Evolutionary conservation across 2,797 vertebrate genomes (phyloP), one percentile per base, ranked within the genome.

Genomic region (Astyanax mexicanus): DNA sequence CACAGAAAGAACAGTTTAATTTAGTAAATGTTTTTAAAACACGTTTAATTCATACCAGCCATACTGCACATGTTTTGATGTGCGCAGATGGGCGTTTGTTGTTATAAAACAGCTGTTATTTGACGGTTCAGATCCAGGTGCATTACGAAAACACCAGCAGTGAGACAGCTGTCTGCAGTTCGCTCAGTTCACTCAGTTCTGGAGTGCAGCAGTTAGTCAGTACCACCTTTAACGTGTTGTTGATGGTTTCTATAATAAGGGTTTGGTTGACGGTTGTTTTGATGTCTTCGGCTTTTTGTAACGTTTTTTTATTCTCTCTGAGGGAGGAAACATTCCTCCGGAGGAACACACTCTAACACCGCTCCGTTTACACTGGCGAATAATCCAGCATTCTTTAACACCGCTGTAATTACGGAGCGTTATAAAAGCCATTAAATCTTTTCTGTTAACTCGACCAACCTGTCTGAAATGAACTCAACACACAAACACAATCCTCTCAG

Each of bases 401-500:
- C 1, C 6, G 29, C 1, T 27, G 12, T 60, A 55, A 19, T 37
- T 9, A 19, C 58, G 12, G 32, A 35, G 27, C 6, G 25, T n/a
- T 60, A 17, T 11, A 12, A 6, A 57, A 25, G 27, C 32, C 0
- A 15, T n/a, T 60, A 49, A 68, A 69, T n/a, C 8, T 61, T 69
- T 76, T 47, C 64, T 37, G 55, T 11, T n/a, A 49, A 32, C 42
- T 27, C 49, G 27, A 27, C 45, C 17, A 37, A 47, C 65, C 13
- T 61, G 55, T 61, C 74, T 61, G 74, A 40, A 62, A 69, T n/a
- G 13, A 68, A 79, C 52, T 42, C 15, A 25, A 32, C 15, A 42
- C 38, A 45, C 40, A 75, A 42, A 44, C 54, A 55, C 45, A 52
- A 5, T 61, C 54, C 57, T 38, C 4, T 61, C 61, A 7, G 21